Evolutionary conservation across 2,113 vertebrate species (phyloP), one percentile per base, ranked within the genome.

Genomic region (Corythornis madagascariensis): DNA sequence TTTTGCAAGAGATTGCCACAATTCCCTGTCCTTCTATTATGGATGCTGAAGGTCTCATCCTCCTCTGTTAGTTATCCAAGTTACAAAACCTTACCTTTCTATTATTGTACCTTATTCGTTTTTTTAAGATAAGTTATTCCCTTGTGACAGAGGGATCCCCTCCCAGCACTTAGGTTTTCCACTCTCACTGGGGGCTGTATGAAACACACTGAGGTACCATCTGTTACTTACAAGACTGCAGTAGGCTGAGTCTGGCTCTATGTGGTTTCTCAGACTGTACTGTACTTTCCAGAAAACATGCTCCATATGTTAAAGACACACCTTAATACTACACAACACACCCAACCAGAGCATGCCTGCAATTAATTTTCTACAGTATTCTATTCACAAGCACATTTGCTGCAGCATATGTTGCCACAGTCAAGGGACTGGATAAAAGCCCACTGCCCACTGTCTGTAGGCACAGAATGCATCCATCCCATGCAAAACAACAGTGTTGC

Each of bases 301-400:
- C 10, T 84, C n/a, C 4, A 1, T 50, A 4, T 40, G 28, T 21
- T 69, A 64, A 73, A 82, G 75, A 45, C 60, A 75, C 1, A 2
- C 38, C 38, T 59, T 50, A 48, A 43, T 7, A 7, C 52, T 47
- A 47, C 31, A 59, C 33, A 59, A 59, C 71, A 66, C 25, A 12
- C 24, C 29, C 28, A 79, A 61, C 15, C 21, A 0, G 0, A 79
- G 52, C 28, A 50, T 1, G 9, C 25, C 38, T 26, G 61, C 48
- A 25, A 38, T 60, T 63, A 57, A 64, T 29, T 74, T 57, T 15
- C 45, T 50, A 16, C 33, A 67, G 5, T 69, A 53, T 74, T 88
- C 86, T 74, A 79, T 72, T 69, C 64, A 47, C 50, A 52, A 42
- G 69, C 43, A 66, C 74, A 88, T 67, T 61, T 86, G 33, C 10